Evolutionary conservation across 1,140 invertebrate genomes (phyloP).

Genomic region (Orius laevigatus): DNA sequence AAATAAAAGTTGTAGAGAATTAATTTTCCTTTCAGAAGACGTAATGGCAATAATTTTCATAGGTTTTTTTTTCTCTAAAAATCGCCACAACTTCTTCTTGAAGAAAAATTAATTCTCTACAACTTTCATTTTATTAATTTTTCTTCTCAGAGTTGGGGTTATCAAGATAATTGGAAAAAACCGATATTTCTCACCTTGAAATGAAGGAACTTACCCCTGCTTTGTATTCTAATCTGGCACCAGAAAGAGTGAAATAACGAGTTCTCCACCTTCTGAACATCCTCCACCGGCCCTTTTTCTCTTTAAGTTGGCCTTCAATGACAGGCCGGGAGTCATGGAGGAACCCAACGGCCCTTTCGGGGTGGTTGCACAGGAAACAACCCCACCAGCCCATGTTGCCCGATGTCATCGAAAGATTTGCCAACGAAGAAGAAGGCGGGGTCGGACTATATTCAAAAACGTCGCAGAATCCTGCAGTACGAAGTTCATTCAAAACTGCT

Average conservation of each 20-base stretch:
- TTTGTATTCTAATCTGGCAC: constrained; percentile 74
- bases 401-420: constrained; percentile 27
- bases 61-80: too few relatives aligned
- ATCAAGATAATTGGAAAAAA: too few relatives aligned
- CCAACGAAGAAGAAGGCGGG: too few relatives aligned
- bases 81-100: too few relatives aligned
- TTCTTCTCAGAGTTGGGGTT: too few relatives aligned
- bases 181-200: too few relatives aligned
- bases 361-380: constrained; percentile 82
- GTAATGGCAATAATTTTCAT: not conserved
- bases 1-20: too few relatives aligned
- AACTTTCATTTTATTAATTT: too few relatives aligned
- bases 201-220: constrained; percentile 53
- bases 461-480: constrained; percentile 77
- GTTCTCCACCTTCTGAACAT: constrained; percentile 82
- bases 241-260: constrained; percentile 81
- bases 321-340: constrained; percentile 56
- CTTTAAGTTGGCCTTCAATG: constrained; percentile 82
- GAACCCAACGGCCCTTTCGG: constrained; percentile 68
- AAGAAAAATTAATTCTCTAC: too few relatives aligned
- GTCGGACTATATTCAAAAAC: constrained; percentile 57
- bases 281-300: constrained; percentile 86
- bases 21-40: too few relatives aligned
- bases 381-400: constrained; percentile 45
- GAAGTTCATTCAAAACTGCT: constrained; percentile 63